These are phyloP conservation scores for Pachypeltis micranthus DNA, from an alignment of 1,140 invertebrate genomes.

Conservation along the genomic window DNA sequence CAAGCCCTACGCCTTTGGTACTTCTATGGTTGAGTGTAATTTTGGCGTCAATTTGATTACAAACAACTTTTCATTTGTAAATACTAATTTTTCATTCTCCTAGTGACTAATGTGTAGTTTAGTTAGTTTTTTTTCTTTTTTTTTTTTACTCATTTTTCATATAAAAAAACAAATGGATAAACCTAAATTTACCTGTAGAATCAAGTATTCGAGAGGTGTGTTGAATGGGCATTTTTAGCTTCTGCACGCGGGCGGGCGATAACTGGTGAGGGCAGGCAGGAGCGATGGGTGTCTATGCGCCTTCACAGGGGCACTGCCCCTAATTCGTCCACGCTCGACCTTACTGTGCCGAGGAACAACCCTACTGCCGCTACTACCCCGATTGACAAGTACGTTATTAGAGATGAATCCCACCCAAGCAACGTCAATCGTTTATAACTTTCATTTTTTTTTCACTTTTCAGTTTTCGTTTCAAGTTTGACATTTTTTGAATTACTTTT, in stretches of 20 bases:
- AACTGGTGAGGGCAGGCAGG: slow-evolving; percentile 34
- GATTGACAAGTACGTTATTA: slow-evolving; percentile 11
- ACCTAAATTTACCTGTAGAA: too few species aligned
- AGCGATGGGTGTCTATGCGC: slow-evolving; percentile 39
- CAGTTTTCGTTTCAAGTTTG: not conserved
- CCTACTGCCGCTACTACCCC: not conserved
- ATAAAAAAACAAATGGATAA: too few species aligned
- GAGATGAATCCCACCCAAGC: not conserved
- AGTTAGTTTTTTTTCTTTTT: too few species aligned
- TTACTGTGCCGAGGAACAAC: slow-evolving; percentile 15
- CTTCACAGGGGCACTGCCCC: slow-evolving; percentile 32
- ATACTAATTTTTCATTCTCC: too few species aligned
- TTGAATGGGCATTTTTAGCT: slow-evolving; percentile 5
- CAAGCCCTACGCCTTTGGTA: too few species aligned
- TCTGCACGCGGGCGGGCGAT: slow-evolving; percentile 14
- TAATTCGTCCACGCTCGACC: slow-evolving; percentile 19
- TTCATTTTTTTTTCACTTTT: not conserved
- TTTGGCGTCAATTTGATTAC: too few species aligned
- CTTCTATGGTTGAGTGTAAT: too few species aligned
- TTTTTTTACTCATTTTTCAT: too few species aligned
- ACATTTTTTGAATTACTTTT: not conserved
- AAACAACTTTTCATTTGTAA: too few species aligned
- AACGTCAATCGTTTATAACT: not conserved
- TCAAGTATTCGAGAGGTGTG: not conserved
- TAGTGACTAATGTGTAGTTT: too few species aligned